Conservation (phyloP, 2,888 invertebrate species). For the Protophormia terraenovae region DNA sequence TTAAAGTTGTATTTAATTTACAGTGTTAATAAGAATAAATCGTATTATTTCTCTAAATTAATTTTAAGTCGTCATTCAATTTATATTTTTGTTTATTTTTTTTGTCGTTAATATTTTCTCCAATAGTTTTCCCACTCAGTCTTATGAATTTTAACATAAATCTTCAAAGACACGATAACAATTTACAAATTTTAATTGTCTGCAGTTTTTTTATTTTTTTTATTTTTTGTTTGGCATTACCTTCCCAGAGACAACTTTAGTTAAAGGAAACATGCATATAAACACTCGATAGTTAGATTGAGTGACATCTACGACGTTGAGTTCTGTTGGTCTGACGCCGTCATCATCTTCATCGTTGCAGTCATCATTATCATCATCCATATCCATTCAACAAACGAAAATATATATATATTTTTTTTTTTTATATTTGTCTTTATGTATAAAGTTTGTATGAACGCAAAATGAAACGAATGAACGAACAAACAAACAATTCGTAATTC, state of each 20-base stretch:
- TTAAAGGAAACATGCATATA: slow-evolving; percentile 32
- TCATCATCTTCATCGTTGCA: slow-evolving; percentile 41
- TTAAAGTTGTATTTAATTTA: neutral
- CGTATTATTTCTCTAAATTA: neutral
- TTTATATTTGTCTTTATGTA: neutral
- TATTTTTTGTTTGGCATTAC: no score
- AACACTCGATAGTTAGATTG: slow-evolving; percentile 51
- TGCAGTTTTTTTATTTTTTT: slow-evolving; percentile 31
- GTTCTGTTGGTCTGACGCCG: slow-evolving; percentile 62
- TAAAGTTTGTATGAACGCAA: slow-evolving; percentile 38
- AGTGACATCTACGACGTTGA: slow-evolving; percentile 62
- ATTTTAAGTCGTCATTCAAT: neutral
- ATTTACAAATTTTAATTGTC: slow-evolving; percentile 67
- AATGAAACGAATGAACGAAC: slow-evolving; percentile 49
- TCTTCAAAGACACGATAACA: slow-evolving; percentile 51
- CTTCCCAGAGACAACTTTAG: slow-evolving; percentile 19
- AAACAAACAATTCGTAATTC: slow-evolving; percentile 69
- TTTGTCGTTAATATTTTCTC: neutral
- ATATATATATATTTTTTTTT: neutral
- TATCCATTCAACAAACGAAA: slow-evolving; percentile 36
- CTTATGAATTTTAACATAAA: slow-evolving; percentile 59
- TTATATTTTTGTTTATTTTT: neutral
- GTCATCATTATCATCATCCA: slow-evolving; percentile 37
- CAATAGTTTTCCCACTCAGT: slow-evolving; percentile 44
- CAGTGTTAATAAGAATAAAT: neutral